Evolutionary conservation across 2,113 vertebrate species (phyloP).

Genomic region (Heloderma charlesbogerti): DNA sequence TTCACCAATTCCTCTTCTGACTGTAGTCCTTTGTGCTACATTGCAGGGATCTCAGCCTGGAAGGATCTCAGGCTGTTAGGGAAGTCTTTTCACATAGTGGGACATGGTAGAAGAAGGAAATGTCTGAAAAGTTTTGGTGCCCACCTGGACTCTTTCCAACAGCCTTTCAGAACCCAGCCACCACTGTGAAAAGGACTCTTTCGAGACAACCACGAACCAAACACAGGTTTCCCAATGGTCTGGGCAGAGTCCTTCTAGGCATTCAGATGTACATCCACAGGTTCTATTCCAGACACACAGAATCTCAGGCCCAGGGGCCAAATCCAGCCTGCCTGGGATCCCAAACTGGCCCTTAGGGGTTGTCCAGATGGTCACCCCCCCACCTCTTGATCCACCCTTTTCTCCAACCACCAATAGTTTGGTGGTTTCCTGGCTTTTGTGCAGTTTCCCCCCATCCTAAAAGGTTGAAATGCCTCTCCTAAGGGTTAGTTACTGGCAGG

Average conservation of each 20-base stretch:
- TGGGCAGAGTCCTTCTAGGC: no score
- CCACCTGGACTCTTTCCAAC: background rate
- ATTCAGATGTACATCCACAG: background rate
- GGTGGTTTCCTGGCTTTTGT: no score
- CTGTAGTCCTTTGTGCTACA: background rate
- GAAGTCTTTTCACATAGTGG: background rate
- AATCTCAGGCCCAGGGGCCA: no score
- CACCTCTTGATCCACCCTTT: no score
- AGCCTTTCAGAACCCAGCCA: background rate
- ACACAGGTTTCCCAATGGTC: background rate
- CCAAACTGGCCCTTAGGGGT: no score
- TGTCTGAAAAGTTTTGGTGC: background rate
- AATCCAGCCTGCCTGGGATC: no score
- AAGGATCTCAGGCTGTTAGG: background rate
- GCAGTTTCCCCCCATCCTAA: no score
- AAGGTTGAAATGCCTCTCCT: no score
- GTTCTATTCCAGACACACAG: background rate
- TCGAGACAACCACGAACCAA: background rate
- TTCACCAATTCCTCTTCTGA: background rate
- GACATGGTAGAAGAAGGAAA: background rate
- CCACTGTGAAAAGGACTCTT: background rate
- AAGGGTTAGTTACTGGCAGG: no score
- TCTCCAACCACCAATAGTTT: no score
- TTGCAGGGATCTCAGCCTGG: no score
- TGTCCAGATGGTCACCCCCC: no score